A percentile compares a stretch with the other conserved stretches of the same genome.
Conservation (phyloP, 2,888 invertebrate genomes). For the Plebejus melissa region DNA sequence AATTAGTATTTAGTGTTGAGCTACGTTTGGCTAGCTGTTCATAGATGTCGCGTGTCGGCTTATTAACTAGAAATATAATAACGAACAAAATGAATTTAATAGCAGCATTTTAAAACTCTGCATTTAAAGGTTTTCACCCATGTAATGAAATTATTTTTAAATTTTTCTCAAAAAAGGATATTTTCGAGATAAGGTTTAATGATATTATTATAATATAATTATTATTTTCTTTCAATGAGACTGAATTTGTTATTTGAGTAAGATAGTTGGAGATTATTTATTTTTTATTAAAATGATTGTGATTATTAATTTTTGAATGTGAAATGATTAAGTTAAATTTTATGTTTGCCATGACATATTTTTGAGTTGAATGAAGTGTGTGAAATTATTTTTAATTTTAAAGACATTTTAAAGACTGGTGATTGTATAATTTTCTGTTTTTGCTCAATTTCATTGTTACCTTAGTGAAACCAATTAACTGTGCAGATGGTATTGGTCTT, state of each 20-base stretch:
- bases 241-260: conserved; percentile 74
- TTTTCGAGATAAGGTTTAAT: conserved; percentile 63
- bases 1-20: background rate
- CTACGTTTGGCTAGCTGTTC: background rate
- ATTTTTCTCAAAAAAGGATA: conserved; percentile 27
- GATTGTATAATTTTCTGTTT: conserved; percentile 33
- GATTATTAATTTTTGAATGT: conserved; percentile 33
- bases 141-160: conserved; percentile 40
- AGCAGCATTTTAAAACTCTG: conserved; percentile 15
- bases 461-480: background rate
- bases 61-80: background rate
- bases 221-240: conserved; percentile 70
- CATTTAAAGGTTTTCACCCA: conserved; percentile 40
- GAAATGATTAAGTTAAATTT: conserved; percentile 38
- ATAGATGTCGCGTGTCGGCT: background rate
- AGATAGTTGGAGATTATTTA: conserved; percentile 67
- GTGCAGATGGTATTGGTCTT: background rate
- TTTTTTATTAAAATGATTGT: conserved; percentile 41
- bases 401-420: conserved; percentile 67
- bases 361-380: conserved; percentile 28
- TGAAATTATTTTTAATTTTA: conserved; percentile 41
- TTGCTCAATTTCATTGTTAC: conserved; percentile 25
- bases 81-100: conserved; percentile 18
- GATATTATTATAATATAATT: conserved; percentile 51
- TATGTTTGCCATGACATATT: conserved; percentile 41